These are phyloP conservation scores for Hymenochirus boettgeri DNA, from an alignment of 2,113 vertebrate species.

Conservation along the genomic window DNA sequence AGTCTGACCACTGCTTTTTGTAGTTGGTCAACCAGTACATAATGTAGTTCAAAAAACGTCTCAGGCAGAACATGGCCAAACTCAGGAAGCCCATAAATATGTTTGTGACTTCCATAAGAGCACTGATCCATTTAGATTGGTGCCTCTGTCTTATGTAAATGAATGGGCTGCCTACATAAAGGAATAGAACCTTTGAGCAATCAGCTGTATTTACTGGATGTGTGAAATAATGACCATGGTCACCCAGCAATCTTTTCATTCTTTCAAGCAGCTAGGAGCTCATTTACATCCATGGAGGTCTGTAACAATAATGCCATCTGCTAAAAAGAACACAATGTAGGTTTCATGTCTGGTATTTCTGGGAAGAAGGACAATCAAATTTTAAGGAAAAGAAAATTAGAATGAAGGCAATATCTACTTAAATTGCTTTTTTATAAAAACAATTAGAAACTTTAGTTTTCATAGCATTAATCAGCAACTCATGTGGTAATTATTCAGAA, in stretches of 20 bases:
- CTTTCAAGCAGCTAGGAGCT: neutral
- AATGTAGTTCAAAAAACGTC: too few species aligned
- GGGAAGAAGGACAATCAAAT: conserved; percentile 3
- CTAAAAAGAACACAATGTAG: neutral
- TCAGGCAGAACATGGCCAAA: neutral
- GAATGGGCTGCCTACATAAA: neutral
- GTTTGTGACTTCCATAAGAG: neutral
- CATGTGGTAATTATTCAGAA: too few species aligned
- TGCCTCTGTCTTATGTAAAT: conserved; percentile 8
- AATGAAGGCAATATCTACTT: neutral
- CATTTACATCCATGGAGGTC: conserved; percentile 5
- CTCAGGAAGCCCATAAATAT: conserved; percentile 4
- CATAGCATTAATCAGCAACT: too few species aligned
- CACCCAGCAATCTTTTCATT: conserved; percentile 5
- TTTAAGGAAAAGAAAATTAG: conserved; percentile 3
- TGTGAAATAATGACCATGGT: neutral
- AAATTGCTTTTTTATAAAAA: too few species aligned
- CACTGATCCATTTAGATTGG: neutral
- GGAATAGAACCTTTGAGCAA: neutral
- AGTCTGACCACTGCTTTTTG: too few species aligned
- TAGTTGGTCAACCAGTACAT: too few species aligned
- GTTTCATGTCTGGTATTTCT: conserved; percentile 13
- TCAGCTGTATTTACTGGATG: neutral
- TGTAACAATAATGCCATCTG: conserved; percentile 25
- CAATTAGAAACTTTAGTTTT: too few species aligned